Conservation (phyloP, 2,888 invertebrate species). For the Phania funesta region DNA sequence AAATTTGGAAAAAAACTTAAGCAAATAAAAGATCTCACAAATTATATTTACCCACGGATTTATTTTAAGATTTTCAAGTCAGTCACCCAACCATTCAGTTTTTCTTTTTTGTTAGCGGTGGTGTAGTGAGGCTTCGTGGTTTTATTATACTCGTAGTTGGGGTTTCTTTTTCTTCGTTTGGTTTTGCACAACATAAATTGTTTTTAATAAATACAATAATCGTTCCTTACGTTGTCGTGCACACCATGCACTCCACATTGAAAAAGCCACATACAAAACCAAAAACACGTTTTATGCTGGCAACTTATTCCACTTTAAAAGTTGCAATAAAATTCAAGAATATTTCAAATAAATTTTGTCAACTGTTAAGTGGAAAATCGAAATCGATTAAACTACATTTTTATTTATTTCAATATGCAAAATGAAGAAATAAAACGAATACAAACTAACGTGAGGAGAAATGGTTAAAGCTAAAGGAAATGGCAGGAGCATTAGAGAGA, state of each 20-base stretch:
- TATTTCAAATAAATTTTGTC: slow-evolving; percentile 77
- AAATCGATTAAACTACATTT: slow-evolving; percentile 78
- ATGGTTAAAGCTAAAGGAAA: slow-evolving; percentile 21
- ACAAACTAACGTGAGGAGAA: slow-evolving; percentile 5
- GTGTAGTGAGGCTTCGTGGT: slow-evolving; percentile 6
- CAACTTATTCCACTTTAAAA: slow-evolving; percentile 74
- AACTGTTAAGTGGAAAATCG: slow-evolving; percentile 71
- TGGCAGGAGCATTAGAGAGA: slow-evolving; percentile 3
- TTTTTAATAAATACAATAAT: slow-evolving; percentile 60
- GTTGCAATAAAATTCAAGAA: slow-evolving; percentile 78
- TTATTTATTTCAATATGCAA: slow-evolving; percentile 67
- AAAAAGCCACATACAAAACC: slow-evolving; percentile 52
- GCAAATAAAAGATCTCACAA: slow-evolving; percentile 35
- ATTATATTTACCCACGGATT: slow-evolving; percentile 58
- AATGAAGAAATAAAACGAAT: slow-evolving; percentile 15
- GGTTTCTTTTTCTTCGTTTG: slow-evolving; percentile 3
- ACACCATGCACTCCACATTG: background rate
- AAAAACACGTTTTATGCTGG: slow-evolving; percentile 61
- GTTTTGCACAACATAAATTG: slow-evolving; percentile 54
- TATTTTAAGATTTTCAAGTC: background rate
- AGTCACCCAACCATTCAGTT: slow-evolving; percentile 15
- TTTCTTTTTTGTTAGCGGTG: slow-evolving; percentile 1
- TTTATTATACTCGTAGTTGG: slow-evolving; percentile 9
- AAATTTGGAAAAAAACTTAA: slow-evolving; percentile 14
- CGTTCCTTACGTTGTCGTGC: slow-evolving; percentile 20